Conservation (phyloP, 2,797 vertebrate species). For the Ctenopoma multispine region DNA sequence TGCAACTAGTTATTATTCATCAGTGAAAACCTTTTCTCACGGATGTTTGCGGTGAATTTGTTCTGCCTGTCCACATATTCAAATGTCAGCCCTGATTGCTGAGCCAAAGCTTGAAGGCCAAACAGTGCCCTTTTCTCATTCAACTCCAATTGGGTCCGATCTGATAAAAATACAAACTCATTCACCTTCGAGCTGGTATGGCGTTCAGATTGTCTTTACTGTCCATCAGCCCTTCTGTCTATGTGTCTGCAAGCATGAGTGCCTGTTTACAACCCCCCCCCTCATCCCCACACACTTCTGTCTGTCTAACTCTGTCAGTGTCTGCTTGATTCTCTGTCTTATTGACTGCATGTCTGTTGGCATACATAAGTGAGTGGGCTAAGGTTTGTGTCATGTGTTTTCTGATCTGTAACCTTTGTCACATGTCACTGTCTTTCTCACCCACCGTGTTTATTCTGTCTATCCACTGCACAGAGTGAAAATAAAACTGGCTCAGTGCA, state of each 20-base stretch:
- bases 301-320: slow-evolving; percentile 56
- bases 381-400: slow-evolving; percentile 49
- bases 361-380: slow-evolving; percentile 24
- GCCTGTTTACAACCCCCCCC: slow-evolving; percentile 24
- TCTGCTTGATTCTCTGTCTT: slow-evolving; percentile 50
- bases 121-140: slow-evolving; percentile 66
- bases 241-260: slow-evolving; percentile 19
- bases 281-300: too few species aligned
- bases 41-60: slow-evolving; percentile 60
- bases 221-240: slow-evolving; percentile 28
- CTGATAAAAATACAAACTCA: slow-evolving; percentile 52
- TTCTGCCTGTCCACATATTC: slow-evolving; percentile 64
- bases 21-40: slow-evolving; percentile 48
- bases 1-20: slow-evolving; percentile 56
- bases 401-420: slow-evolving; percentile 49
- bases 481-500: background rate
- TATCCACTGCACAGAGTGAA: slow-evolving; percentile 3
- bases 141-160: slow-evolving; percentile 47
- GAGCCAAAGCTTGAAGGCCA: slow-evolving; percentile 68
- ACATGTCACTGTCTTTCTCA: slow-evolving; percentile 27
- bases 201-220: slow-evolving; percentile 36
- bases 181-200: slow-evolving; percentile 26
- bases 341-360: slow-evolving; percentile 37
- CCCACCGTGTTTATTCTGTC: slow-evolving; percentile 32
- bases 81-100: slow-evolving; percentile 74